Percentiles rank a stretch among this genome's conserved stretches.
phyloP scores from a whole-genome alignment of 2,113 vertebrate genomes.

The Tenebrosternarchus preto region DNA sequence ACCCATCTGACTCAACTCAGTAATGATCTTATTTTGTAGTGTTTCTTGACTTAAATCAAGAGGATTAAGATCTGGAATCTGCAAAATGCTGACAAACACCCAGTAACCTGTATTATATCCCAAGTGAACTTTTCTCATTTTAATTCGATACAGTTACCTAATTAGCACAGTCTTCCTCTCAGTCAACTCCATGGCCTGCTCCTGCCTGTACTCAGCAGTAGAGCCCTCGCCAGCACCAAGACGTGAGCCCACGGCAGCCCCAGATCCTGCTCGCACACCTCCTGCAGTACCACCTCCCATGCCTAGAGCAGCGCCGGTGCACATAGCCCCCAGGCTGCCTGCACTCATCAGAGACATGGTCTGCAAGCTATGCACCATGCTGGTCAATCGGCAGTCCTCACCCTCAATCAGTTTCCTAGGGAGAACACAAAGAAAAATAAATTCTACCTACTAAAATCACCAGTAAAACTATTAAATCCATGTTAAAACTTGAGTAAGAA shows the following conservation, averaged over 20 bases:
- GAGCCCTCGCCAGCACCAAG: conserved; percentile 46
- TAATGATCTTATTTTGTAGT: no score
- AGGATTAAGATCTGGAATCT: no score
- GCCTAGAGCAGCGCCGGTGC: conserved; percentile 23
- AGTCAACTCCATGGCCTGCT: conserved; percentile 74
- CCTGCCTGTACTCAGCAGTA: conserved; percentile 58
- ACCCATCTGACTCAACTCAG: no score
- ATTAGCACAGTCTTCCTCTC: conserved; percentile 76
- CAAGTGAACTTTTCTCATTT: no score
- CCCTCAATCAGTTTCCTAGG: conserved; percentile 77
- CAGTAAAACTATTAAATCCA: background rate
- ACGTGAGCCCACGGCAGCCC: background rate
- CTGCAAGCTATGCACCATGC: conserved; percentile 62
- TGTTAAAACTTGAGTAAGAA: no score
- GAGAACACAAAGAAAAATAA: conserved; percentile 7
- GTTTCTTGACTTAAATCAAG: no score
- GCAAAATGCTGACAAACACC: no score
- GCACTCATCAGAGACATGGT: conserved; percentile 64
- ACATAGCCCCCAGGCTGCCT: background rate
- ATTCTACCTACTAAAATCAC: background rate
- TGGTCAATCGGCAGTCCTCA: conserved; percentile 71
- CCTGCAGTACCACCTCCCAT: conserved; percentile 24
- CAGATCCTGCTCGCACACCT: conserved; percentile 30
- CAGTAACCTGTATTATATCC: no score
- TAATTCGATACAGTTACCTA: conserved; percentile 62